Evolutionary conservation across 1,140 invertebrate species (phyloP), one percentile per base, ranked within the genome.

Genomic region (Agraylea sexmaculata): DNA sequence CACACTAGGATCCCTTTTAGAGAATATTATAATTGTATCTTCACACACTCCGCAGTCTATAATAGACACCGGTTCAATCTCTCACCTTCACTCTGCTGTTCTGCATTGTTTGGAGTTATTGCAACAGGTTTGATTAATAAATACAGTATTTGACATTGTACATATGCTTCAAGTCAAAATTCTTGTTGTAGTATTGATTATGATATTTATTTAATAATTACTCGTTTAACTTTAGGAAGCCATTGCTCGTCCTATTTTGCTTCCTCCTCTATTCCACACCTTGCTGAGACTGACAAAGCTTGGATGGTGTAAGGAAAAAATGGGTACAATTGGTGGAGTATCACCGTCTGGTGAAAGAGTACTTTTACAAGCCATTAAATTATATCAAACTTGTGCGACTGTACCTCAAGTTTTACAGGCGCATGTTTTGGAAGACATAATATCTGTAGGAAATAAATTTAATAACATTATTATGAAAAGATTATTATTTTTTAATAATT

Each of bases 291-390:
- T 65, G 13, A 57, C 58, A 16, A 39, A 37, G 16, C 27, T 45
- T 2, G 47, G 32, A 3, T 43, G 51, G 27, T 36, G 18, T 11
- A 15, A 2, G 2, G 17, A 21, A 22, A 1, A 31, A 7, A 46
- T 44, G 15, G 39, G 43, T 10, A 28, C 45, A n/a, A 30, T 49
- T 42, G 37, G 48, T 13, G 55, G 43, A 17, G 18, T 52, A 19
- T 40, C 43, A 49, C 84, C 86, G 30, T 91, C 90, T 64, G 85
- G 87, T 46, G 86, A 90, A 56, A 80, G 83, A 57, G 77, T 85
- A 10, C 66, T 93, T 16, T 74, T 75, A 15, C 81, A 90, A 69
- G 78, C 82, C 27, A 81, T 89, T 1, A 78, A 73, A 53, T 60
- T 93, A 21, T 94, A 93, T 62, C 74, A 83, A 53, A 77, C 78